These are phyloP conservation scores for Ceramica pisi DNA, from an alignment of 2,888 invertebrate species.

Conservation along the genomic window DNA sequence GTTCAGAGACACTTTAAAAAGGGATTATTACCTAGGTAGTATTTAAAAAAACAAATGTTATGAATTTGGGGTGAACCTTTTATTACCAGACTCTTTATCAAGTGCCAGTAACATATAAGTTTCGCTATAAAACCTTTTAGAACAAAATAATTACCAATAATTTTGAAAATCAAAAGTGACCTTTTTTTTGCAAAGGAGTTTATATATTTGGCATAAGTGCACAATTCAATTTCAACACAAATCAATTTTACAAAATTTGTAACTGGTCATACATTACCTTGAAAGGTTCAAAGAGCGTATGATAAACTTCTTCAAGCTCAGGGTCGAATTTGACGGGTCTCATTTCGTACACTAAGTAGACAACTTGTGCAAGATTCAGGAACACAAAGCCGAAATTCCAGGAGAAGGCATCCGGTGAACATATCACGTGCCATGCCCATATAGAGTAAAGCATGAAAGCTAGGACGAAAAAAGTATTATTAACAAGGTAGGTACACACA, in stretches of 20 bases:
- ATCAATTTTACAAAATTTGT: background rate
- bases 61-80: too few species aligned
- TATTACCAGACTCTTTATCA: too few species aligned
- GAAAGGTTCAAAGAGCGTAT: slow-evolving; percentile 95
- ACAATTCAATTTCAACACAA: background rate
- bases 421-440: slow-evolving; percentile 97
- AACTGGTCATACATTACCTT: slow-evolving; percentile 88
- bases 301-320: slow-evolving; percentile 95
- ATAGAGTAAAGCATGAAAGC: slow-evolving; percentile 95
- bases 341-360: slow-evolving; percentile 95
- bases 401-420: slow-evolving; percentile 96
- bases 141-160: too few species aligned
- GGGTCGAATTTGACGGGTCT: slow-evolving; percentile 96
- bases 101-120: too few species aligned
- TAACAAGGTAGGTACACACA: background rate
- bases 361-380: slow-evolving; percentile 95
- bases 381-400: slow-evolving; percentile 96
- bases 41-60: too few species aligned
- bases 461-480: slow-evolving; percentile 71
- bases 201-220: background rate
- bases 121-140: too few species aligned
- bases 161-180: too few species aligned
- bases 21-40: too few species aligned
- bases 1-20: too few species aligned
- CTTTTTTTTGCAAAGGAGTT: too few species aligned